Evolutionary conservation across 2,113 vertebrate genomes (phyloP), one percentile per base, ranked within the genome.

Genomic region (Zosterops japonicus): DNA sequence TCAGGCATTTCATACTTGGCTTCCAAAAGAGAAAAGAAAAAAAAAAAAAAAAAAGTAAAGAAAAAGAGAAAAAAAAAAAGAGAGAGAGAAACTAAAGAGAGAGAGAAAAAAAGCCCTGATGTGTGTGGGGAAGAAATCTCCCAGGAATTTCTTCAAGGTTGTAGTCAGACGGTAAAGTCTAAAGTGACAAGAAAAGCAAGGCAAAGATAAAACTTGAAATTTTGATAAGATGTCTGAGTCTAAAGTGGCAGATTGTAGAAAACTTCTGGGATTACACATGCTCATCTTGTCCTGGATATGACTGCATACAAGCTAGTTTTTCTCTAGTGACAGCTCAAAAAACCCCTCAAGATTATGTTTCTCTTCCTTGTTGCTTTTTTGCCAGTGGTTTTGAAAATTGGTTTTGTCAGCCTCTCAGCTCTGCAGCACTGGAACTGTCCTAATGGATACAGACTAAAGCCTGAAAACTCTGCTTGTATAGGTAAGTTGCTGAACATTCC

Each of bases 1-100:
- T 98, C 98, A 98, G 99, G 98, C 98, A 99, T 99, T 99, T 99
- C 98, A 98, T 98, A 98, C 98, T 98, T 98, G 98, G 97, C 98
- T 98, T 99, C 98, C 96, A 98, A 97, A 98, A 98, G 94, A 55
- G 52, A 11, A 14, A 15, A 14, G 16, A 25, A 57, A 27, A 68
- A 84, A 89, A 63, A 64, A 49, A 39, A 39, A 39, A 39, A 39
- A 39, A 89, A 63, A 56, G 41, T n/a, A 39, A 39, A 39, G 9
- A 39, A 98, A 97, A 98, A 98, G 93, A 55, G 28, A 10, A 14
- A 14, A 14, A 24, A 35, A 56, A 27, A 68, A 84, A 89, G 60
- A 64, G 9, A 36, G 9, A 49, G n/a, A 41, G 57, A 72, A 67
- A 53, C 41, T 5, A 52, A 17, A 75, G 81, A 83, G 64, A 64